Evolutionary conservation across 1,140 invertebrate genomes (phyloP).

Genomic region (Lasioglossum baleicum): DNA sequence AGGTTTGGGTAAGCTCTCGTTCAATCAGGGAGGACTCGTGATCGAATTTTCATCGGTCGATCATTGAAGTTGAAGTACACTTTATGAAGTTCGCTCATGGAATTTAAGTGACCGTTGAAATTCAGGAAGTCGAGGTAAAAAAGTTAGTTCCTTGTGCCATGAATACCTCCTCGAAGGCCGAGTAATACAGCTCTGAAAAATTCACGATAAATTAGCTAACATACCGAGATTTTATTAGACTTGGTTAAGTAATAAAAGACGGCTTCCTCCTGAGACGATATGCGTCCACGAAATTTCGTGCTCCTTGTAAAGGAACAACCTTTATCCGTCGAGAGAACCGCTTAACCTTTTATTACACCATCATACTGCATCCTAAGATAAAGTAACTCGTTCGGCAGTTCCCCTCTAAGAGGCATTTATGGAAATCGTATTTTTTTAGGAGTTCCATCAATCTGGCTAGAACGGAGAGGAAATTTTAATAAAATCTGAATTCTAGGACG

Average conservation of each 20-base stretch:
- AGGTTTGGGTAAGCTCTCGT: neutral
- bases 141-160: neutral
- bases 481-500: neutral
- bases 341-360: slow-evolving; percentile 40
- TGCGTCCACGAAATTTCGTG: slow-evolving; percentile 15
- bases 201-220: neutral
- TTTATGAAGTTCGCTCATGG: neutral
- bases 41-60: neutral
- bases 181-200: neutral
- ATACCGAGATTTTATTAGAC: neutral
- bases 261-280: neutral
- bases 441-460: neutral
- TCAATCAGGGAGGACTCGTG: neutral
- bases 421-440: slow-evolving; percentile 22
- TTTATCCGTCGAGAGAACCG: neutral
- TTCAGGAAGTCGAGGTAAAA: neutral
- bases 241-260: neutral
- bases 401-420: slow-evolving; percentile 16
- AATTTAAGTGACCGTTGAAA: neutral
- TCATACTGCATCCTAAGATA: slow-evolving; percentile 24
- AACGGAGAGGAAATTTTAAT: neutral
- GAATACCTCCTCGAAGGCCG: no score
- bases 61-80: neutral
- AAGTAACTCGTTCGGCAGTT: slow-evolving; percentile 1
- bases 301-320: slow-evolving; percentile 12